These are phyloP conservation scores for Philereme transversata DNA, from an alignment of 2,888 invertebrate genomes.

Conservation along the genomic window DNA sequence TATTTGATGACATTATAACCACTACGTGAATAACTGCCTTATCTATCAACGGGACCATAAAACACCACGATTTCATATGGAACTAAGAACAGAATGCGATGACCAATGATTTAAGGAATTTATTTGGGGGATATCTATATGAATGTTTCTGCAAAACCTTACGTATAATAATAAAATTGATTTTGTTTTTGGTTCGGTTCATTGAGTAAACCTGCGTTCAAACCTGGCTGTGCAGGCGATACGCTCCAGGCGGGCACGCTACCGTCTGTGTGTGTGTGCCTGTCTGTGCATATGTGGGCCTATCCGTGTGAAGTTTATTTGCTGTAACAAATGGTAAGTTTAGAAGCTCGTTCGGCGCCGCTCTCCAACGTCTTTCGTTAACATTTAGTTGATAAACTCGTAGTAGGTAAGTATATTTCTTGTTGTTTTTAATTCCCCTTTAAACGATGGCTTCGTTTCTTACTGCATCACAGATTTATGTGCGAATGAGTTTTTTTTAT, in stretches of 20 bases:
- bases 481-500: too few relatives aligned
- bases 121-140: too few relatives aligned
- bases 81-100: neutral
- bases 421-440: conserved; percentile 48
- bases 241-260: conserved; percentile 57
- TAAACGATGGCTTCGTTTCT: conserved; percentile 37
- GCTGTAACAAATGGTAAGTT: conserved; percentile 59
- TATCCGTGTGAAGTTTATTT: conserved; percentile 51
- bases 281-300: conserved; percentile 40
- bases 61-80: neutral
- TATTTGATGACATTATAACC: too few relatives aligned
- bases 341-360: conserved; percentile 63
- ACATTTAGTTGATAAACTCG: conserved; percentile 61
- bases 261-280: conserved; percentile 31
- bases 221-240: conserved; percentile 51
- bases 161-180: too few relatives aligned
- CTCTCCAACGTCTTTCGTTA: conserved; percentile 61
- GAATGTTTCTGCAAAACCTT: neutral
- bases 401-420: conserved; percentile 44
- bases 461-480: conserved; percentile 34
- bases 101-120: neutral
- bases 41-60: neutral
- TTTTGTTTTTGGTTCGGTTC: conserved; percentile 46
- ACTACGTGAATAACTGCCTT: neutral
- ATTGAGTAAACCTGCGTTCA: conserved; percentile 72